Conservation (phyloP, 2,888 invertebrate species). For the Dasysyrphus tricinctus region DNA sequence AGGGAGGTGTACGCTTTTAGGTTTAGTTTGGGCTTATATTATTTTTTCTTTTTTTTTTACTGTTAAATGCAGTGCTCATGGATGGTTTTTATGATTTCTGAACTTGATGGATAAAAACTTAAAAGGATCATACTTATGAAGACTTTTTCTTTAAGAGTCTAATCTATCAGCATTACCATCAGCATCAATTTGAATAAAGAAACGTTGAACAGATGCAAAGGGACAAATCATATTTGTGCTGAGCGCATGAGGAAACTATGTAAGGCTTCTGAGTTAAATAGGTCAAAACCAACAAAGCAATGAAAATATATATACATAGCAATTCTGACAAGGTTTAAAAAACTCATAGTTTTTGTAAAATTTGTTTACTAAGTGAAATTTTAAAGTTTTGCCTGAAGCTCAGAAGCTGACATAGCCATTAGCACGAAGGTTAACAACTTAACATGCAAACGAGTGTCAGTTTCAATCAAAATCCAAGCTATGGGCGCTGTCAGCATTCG, state of each 20-base stretch:
- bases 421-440: neutral
- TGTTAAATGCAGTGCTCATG: neutral
- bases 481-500: conserved; percentile 50
- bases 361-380: neutral
- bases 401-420: neutral
- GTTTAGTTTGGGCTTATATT: too few relatives aligned
- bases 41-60: conserved; percentile 12
- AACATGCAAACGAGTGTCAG: conserved; percentile 49
- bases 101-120: neutral
- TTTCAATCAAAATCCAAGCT: conserved; percentile 5
- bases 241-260: too few relatives aligned
- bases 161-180: too few relatives aligned
- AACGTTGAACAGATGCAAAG: too few relatives aligned
- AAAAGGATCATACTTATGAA: too few relatives aligned
- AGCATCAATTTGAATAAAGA: too few relatives aligned
- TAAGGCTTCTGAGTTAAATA: too few relatives aligned
- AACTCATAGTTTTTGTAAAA: too few relatives aligned
- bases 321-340: too few relatives aligned
- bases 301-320: too few relatives aligned
- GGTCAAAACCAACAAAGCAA: too few relatives aligned
- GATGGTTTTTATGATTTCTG: neutral
- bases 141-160: neutral
- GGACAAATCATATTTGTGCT: too few relatives aligned
- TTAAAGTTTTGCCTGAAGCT: neutral
- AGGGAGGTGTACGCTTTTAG: conserved; percentile 13